Conservation (phyloP, 2,797 vertebrate genomes). For the Phoxinus dragarum region DNA sequence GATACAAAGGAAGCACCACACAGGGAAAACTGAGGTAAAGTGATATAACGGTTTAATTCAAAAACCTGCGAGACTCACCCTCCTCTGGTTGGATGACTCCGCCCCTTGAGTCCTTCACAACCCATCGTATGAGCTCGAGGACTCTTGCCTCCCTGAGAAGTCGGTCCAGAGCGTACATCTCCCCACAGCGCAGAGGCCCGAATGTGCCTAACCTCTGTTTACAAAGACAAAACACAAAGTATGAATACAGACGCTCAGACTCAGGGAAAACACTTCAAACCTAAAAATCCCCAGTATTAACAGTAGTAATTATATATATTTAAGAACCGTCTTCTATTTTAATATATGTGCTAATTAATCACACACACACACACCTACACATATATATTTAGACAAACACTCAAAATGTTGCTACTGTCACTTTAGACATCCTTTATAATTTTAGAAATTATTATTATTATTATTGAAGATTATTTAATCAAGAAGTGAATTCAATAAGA, state of each 20-base stretch:
- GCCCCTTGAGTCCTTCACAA: conserved; percentile 75
- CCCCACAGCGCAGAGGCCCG: conserved; percentile 92
- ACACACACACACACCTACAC: neutral
- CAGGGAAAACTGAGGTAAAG: neutral
- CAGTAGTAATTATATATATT: neutral
- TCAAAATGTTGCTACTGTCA: neutral
- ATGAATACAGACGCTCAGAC: neutral
- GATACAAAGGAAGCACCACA: neutral
- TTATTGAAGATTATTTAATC: neutral
- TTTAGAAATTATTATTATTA: neutral
- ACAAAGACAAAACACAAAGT: neutral
- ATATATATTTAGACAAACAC: neutral
- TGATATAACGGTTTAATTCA: neutral
- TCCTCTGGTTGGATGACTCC: conserved; percentile 75
- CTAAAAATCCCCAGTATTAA: neutral
- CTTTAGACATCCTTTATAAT: neutral
- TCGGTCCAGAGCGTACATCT: conserved; percentile 92
- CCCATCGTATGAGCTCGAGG: conserved; percentile 81
- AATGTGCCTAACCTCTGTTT: conserved; percentile 90
- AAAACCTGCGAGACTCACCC: conserved; percentile 72
- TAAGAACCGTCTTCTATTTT: too few species aligned
- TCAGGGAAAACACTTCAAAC: neutral
- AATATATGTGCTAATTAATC: neutral
- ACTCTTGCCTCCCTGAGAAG: conserved; percentile 87
- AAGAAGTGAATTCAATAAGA: neutral